Conservation (phyloP, 2,888 invertebrate species). For the Folsomia manolachei region DNA sequence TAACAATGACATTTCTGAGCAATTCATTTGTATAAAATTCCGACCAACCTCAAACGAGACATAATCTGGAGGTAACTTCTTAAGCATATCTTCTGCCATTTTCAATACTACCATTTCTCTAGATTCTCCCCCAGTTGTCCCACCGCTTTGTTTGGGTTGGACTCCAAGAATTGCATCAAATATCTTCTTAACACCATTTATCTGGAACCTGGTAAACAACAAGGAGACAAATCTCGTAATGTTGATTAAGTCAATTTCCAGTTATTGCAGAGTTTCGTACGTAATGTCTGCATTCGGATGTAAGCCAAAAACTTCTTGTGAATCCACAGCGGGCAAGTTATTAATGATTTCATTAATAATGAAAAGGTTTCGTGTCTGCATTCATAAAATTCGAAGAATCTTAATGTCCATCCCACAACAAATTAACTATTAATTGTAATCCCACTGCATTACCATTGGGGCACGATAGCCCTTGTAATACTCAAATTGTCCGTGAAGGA, state of each 20-base stretch:
- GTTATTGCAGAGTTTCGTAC: constrained; percentile 56
- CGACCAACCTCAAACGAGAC: constrained; percentile 71
- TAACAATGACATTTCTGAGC: too few relatives aligned
- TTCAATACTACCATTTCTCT: constrained; percentile 88
- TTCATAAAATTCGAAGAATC: too few relatives aligned
- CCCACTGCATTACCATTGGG: too few relatives aligned
- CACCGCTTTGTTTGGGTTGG: constrained; percentile 93
- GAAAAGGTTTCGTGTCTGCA: constrained; percentile 69
- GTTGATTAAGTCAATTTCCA: neutral
- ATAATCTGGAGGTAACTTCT: constrained; percentile 81
- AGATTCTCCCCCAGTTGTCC: constrained; percentile 81
- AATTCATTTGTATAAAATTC: neutral
- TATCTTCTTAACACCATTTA: constrained; percentile 90
- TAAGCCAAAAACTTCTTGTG: constrained; percentile 94
- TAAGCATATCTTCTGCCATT: constrained; percentile 88
- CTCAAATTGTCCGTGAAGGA: constrained; percentile 82
- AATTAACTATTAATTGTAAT: too few relatives aligned
- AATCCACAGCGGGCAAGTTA: constrained; percentile 76
- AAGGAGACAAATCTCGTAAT: neutral
- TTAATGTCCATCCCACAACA: too few relatives aligned
- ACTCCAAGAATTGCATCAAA: constrained; percentile 91
- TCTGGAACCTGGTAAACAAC: constrained; percentile 67
- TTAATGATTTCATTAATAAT: constrained; percentile 84
- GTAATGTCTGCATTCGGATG: constrained; percentile 96
- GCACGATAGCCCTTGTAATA: constrained; percentile 92